Conservation (phyloP, 2,113 vertebrate genomes). For the Microtus richardsoni region DNA sequence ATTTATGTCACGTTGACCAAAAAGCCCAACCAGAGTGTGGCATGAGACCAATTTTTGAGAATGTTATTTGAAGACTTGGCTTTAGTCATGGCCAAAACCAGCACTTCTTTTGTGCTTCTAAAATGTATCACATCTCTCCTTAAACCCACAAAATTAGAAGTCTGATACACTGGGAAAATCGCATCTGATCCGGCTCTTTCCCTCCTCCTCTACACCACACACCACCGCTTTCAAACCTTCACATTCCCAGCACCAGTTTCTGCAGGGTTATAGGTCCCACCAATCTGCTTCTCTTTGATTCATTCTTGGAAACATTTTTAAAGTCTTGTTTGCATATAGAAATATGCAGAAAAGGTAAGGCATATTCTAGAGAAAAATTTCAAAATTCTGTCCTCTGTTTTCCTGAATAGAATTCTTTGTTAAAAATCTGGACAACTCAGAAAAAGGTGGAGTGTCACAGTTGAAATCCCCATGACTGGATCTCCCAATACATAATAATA, state of each 20-base stretch:
- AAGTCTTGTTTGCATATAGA: not conserved
- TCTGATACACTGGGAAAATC: constrained; percentile 5
- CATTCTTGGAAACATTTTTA: not conserved
- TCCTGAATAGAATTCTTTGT: constrained; percentile 17
- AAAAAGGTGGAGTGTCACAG: constrained; percentile 17
- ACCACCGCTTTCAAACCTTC: not conserved
- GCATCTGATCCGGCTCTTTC: not conserved
- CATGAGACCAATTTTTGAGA: not conserved
- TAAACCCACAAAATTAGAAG: not conserved
- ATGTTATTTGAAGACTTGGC: not conserved
- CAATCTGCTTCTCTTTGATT: not conserved
- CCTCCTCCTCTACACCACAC: not conserved
- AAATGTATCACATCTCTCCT: not conserved
- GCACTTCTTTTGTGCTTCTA: constrained; percentile 34
- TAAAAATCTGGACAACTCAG: constrained; percentile 23
- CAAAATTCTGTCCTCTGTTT: constrained; percentile 22
- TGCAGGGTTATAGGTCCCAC: not conserved
- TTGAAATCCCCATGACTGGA: constrained; percentile 21
- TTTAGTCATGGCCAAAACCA: not conserved
- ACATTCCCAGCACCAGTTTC: not conserved
- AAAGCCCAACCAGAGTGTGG: not conserved
- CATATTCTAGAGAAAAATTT: constrained; percentile 39
- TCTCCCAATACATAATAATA: not conserved
- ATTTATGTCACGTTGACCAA: not conserved
- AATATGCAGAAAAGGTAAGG: not conserved